A percentile compares a stretch with the other conserved stretches of the same genome.
Evolutionary conservation across 2,113 vertebrate genomes (phyloP).

Genomic region (Paedocypris sp.): DNA sequence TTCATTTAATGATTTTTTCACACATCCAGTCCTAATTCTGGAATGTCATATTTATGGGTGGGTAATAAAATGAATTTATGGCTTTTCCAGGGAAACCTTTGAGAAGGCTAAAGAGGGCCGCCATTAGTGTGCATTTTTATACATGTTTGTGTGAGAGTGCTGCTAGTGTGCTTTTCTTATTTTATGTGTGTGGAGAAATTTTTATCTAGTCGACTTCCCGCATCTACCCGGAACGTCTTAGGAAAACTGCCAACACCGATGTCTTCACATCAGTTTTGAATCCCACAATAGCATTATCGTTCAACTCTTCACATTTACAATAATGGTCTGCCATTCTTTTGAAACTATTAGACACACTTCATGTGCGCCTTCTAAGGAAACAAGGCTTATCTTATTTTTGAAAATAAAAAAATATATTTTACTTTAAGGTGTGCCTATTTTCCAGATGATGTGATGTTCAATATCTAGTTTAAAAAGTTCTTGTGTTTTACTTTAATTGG

Average conservation of each 20-base stretch:
- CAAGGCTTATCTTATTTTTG: background rate
- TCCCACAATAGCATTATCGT: background rate
- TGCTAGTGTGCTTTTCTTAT: background rate
- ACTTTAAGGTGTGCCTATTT: no score
- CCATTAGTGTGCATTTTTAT: conserved; percentile 15
- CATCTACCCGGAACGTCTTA: background rate
- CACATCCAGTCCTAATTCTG: conserved; percentile 60
- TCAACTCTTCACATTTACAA: background rate
- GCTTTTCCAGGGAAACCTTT: conserved; percentile 57
- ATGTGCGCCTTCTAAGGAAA: no score
- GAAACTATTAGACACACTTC: no score
- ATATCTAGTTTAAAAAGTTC: no score
- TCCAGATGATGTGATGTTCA: no score
- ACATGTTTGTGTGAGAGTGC: background rate
- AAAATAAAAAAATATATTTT: background rate
- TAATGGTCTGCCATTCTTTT: background rate
- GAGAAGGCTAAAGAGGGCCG: conserved; percentile 40
- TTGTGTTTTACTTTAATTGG: no score
- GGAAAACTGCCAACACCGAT: background rate
- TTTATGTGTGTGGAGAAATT: conserved; percentile 1
- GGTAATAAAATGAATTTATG: conserved; percentile 64
- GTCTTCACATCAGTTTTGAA: conserved; percentile 13
- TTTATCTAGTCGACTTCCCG: no score
- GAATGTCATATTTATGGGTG: conserved; percentile 78
- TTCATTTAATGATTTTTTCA: conserved; percentile 49